Evolutionary conservation across 1,140 invertebrate species (phyloP), one percentile per base, ranked within the genome.

Genomic region (Potamilus streckersoni): DNA sequence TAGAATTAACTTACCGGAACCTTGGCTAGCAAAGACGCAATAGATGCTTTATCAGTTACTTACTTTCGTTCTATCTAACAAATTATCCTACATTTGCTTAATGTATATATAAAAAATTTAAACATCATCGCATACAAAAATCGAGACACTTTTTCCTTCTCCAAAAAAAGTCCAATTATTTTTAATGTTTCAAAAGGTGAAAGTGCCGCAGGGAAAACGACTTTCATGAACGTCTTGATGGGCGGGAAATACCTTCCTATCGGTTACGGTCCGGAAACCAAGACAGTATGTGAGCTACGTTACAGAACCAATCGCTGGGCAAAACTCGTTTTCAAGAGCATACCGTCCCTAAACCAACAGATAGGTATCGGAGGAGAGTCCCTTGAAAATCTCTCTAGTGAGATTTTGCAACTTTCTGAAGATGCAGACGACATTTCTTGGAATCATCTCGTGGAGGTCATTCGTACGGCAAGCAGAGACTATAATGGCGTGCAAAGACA

Each of bases 181-280:
- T 49, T 49, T 49, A 11, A 8, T 49, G 38, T 11, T 49, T 8
- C 38, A 49, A 49, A 49, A 76, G 74, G 74, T 31, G 69, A 76
- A 57, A 60, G 56, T 56, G 68, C 66, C 59, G 74, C 74, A 20
- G 74, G 74, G 17, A 76, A 76, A 58, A 66, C 74, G 1, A 76
- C 74, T 13, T 76, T 76, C 27, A 31, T 76, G 49, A 76, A 71
- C 31, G 66, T 71, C 16, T 59, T 71, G 19, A 66, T 76, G 62
- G 74, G 74, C 23, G 74, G 74, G 11, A 12, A 66, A 15, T 76
- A 76, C 31, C 60, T 76, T 17, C 74, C 69, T 16, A 71, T 71
- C 60, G 74, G 55, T 17, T 56, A 63, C n/a, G 56, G 57, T 20
- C 66, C 60, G n/a, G 58, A 31, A 3, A 76, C 68, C 2, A 69